Percentiles rank a stretch among this genome's conserved stretches.
Evolutionary conservation across 1,140 invertebrate species (phyloP).

Genomic region (Muscidifurax raptorellus): DNA sequence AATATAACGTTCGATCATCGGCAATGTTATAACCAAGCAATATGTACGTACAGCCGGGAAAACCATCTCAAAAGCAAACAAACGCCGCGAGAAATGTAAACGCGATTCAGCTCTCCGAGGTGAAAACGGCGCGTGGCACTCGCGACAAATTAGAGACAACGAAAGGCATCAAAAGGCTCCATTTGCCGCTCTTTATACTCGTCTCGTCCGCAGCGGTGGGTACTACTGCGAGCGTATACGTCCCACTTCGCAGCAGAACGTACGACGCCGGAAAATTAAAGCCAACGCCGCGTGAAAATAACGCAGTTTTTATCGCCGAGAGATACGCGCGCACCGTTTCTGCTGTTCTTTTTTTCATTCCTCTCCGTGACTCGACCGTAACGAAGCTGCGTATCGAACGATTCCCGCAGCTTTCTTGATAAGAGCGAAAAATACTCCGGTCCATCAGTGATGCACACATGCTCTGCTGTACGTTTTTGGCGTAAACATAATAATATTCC

Average conservation of each 20-base stretch:
- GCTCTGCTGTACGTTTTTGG: background rate
- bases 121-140: background rate
- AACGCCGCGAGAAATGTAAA: background rate
- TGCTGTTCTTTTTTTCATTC: background rate
- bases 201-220: too few relatives aligned
- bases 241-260: background rate
- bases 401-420: background rate
- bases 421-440: too few relatives aligned
- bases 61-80: background rate
- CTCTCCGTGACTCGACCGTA: background rate
- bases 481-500: background rate
- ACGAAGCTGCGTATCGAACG: background rate
- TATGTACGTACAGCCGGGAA: background rate
- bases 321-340: background rate
- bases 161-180: background rate
- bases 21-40: background rate
- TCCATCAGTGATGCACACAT: too few relatives aligned
- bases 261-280: conserved; percentile 11
- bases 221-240: too few relatives aligned
- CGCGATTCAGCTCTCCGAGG: background rate
- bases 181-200: background rate
- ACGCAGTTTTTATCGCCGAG: conserved; percentile 8
- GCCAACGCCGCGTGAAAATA: background rate
- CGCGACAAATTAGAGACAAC: background rate
- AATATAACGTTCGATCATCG: background rate